Evolutionary conservation across 2,888 invertebrate genomes (phyloP).

Genomic region (Papilio elwesi): DNA sequence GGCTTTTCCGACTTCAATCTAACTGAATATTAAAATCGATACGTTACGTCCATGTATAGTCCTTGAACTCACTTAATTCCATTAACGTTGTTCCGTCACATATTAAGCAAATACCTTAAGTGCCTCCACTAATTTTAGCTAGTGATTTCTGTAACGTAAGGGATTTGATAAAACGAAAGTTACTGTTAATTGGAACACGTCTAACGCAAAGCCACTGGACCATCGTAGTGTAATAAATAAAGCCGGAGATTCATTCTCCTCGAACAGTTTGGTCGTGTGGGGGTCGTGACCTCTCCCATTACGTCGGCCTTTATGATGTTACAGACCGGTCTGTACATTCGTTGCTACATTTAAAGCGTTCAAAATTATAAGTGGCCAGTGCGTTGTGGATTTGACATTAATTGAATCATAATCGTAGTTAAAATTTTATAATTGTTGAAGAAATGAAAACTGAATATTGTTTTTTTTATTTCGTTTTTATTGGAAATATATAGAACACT

Average conservation of each 20-base stretch:
- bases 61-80: no score
- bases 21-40: no score
- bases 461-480: no score
- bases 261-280: constrained; percentile 8
- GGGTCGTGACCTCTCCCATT: background rate
- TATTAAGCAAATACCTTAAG: background rate
- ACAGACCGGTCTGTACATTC: background rate
- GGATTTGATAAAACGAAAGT: constrained; percentile 16
- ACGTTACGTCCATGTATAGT: no score
- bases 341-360: background rate
- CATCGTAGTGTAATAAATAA: constrained; percentile 9
- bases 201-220: constrained; percentile 13
- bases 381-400: background rate
- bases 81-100: no score
- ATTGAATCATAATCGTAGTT: background rate
- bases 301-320: background rate
- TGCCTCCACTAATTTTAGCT: constrained; percentile 7
- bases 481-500: no score
- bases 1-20: no score
- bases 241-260: constrained; percentile 9
- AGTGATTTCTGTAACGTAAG: background rate
- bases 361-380: background rate
- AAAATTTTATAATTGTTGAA: no score
- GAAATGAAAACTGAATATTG: no score
- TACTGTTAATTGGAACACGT: constrained; percentile 20